These are phyloP conservation scores for Psittacula cyanocephala DNA, from an alignment of 2,113 vertebrate genomes.

Conservation along the genomic window DNA sequence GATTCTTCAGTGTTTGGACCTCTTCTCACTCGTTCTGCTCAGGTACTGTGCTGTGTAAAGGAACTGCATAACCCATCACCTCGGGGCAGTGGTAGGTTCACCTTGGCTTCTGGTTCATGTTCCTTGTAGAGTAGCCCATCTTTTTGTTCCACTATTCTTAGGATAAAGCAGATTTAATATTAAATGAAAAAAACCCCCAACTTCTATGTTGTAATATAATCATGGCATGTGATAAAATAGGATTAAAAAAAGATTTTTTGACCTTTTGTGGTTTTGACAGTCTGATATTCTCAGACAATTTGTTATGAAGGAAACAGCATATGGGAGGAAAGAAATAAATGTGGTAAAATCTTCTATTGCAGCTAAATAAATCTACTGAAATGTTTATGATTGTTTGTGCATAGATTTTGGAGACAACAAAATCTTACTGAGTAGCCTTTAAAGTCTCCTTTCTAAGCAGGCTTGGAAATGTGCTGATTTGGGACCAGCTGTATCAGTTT, in stretches of 20 bases:
- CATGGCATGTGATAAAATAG: background rate
- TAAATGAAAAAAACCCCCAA: background rate
- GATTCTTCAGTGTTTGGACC: background rate
- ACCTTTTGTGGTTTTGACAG: slow-evolving; percentile 1
- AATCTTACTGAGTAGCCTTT: background rate
- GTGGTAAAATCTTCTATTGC: background rate
- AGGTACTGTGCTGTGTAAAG: background rate
- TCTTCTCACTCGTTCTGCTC: background rate
- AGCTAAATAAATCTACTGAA: background rate
- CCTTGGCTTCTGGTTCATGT: background rate
- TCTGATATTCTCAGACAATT: background rate
- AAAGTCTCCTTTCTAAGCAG: background rate
- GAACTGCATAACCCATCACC: rapidly evolving
- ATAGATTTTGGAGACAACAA: background rate
- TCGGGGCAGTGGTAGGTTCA: background rate
- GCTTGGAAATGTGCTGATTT: background rate
- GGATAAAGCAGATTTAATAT: slow-evolving; percentile 23
- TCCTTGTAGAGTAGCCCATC: background rate
- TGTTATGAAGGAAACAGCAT: background rate
- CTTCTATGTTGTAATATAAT: background rate
- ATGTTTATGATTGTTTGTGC: background rate
- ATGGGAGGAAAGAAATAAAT: slow-evolving; percentile 7
- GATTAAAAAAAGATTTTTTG: slow-evolving; percentile 14
- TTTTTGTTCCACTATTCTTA: background rate
- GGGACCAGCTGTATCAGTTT: background rate